phyloP scores from a whole-genome alignment of 1,140 invertebrate species.

The Anadara kagoshimensis region DNA sequence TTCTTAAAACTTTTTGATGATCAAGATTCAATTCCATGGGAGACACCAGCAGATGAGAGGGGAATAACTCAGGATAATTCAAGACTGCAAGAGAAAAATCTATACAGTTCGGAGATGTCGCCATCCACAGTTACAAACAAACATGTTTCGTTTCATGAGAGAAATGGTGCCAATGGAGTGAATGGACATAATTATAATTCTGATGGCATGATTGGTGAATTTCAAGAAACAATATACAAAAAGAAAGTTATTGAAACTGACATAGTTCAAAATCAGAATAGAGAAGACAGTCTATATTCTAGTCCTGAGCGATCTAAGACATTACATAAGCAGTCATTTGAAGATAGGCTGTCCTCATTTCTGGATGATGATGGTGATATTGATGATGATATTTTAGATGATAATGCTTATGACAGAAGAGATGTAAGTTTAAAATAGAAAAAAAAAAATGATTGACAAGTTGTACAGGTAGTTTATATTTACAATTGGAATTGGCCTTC shows the following conservation, averaged over 20 bases:
- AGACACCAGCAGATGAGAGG: too few species aligned
- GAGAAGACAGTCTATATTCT: not conserved
- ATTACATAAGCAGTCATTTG: slow-evolving; percentile 25
- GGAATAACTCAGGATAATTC: too few species aligned
- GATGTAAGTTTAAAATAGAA: slow-evolving; percentile 2
- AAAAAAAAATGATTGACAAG: not conserved
- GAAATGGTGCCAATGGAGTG: not conserved
- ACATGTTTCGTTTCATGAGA: not conserved
- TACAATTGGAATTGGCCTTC: too few species aligned
- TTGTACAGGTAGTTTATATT: not conserved
- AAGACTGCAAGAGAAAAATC: too few species aligned
- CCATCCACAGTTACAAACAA: too few species aligned
- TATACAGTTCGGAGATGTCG: too few species aligned
- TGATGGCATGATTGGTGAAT: not conserved
- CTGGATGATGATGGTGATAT: slow-evolving; percentile 36
- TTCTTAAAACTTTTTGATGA: not conserved
- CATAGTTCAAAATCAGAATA: not conserved
- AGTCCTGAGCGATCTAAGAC: not conserved
- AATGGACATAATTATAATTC: not conserved
- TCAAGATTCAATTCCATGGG: not conserved
- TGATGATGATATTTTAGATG: slow-evolving; percentile 1
- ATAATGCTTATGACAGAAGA: slow-evolving; percentile 4
- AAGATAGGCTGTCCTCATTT: slow-evolving; percentile 38
- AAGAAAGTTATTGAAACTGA: slow-evolving; percentile 3
- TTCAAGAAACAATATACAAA: not conserved